phyloP scores from a whole-genome alignment of 2,113 vertebrate genomes.

The Forbesichthys papilliferus region DNA sequence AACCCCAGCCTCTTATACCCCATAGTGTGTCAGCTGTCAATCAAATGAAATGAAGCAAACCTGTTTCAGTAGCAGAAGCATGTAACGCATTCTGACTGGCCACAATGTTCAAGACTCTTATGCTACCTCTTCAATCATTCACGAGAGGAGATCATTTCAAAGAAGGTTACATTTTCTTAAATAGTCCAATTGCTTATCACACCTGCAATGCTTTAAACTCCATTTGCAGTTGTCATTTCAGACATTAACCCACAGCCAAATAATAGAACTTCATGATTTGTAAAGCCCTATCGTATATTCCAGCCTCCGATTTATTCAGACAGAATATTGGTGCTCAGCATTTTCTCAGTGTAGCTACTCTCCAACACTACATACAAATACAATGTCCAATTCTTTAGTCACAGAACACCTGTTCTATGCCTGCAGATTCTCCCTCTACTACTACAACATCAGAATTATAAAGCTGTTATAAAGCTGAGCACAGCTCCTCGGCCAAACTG shows the following conservation, averaged over 20 bases:
- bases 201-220: background rate
- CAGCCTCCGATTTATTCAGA: background rate
- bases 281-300: too few species aligned
- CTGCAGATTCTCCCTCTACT: too few species aligned
- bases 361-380: too few species aligned
- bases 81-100: background rate
- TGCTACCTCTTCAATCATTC: slow-evolving; percentile 14
- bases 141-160: slow-evolving; percentile 3
- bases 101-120: slow-evolving; percentile 22
- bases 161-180: slow-evolving; percentile 8
- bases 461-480: too few species aligned
- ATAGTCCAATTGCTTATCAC: slow-evolving; percentile 5
- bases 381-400: too few species aligned
- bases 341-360: too few species aligned
- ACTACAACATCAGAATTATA: too few species aligned
- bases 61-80: background rate
- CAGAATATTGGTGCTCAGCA: background rate
- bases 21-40: slow-evolving; percentile 56
- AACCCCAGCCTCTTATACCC: slow-evolving; percentile 49
- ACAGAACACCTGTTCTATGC: too few species aligned
- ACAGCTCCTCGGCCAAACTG: too few species aligned
- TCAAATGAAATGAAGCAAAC: slow-evolving; percentile 29
- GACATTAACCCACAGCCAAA: background rate
- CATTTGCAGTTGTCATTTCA: background rate
- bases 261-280: background rate